Evolutionary conservation across 2,888 invertebrate genomes (phyloP).

Genomic region (Protonemura montana): DNA sequence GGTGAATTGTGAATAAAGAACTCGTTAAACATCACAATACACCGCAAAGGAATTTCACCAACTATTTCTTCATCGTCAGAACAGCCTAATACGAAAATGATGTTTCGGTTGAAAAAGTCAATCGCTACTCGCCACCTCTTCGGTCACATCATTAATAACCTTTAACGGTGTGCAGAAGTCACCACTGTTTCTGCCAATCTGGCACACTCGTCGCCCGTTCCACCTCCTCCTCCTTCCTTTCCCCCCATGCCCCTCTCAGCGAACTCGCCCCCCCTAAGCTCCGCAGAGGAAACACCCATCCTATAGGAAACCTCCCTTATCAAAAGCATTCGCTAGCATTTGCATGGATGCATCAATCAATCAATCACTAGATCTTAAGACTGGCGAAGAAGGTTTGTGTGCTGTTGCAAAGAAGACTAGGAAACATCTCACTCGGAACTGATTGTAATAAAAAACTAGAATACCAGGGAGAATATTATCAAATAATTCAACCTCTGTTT

Average conservation of each 20-base stretch:
- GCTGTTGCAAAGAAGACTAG: neutral
- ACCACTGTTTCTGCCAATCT: slow-evolving; percentile 38
- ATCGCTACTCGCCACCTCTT: slow-evolving; percentile 20
- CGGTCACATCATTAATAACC: slow-evolving; percentile 37
- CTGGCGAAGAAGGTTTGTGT: neutral
- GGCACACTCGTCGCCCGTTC: slow-evolving; percentile 16
- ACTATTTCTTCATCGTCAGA: too few species aligned
- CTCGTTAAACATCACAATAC: too few species aligned
- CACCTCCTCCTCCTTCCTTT: neutral
- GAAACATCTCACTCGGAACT: neutral
- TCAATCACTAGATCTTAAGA: neutral
- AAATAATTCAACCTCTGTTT: too few species aligned
- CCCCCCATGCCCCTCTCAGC: slow-evolving; percentile 9
- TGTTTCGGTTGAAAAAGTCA: slow-evolving; percentile 32
- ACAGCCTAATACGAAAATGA: neutral
- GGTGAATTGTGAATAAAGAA: too few species aligned
- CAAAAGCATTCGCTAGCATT: neutral
- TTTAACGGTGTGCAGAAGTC: slow-evolving; percentile 32
- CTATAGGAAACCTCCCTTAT: slow-evolving; percentile 19
- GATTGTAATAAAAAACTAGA: neutral
- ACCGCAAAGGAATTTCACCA: too few species aligned
- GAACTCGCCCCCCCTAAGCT: neutral
- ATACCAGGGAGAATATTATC: too few species aligned
- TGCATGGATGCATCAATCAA: neutral
- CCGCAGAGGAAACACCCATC: neutral